phyloP scores from a whole-genome alignment of 2,888 invertebrate genomes.

The Oasisia sp. region DNA sequence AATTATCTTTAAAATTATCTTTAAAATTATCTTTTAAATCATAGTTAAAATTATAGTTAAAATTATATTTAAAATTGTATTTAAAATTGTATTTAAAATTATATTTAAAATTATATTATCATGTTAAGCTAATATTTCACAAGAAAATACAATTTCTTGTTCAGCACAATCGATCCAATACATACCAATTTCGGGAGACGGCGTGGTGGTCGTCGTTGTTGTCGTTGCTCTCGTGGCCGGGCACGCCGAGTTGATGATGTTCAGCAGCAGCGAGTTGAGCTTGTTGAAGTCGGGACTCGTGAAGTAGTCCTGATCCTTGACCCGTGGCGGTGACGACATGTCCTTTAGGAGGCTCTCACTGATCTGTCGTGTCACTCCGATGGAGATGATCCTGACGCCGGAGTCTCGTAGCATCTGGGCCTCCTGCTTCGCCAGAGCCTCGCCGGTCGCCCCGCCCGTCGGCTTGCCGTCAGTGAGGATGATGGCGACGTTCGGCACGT shows the following conservation, averaged over 20 bases:
- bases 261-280: slow-evolving; percentile 13
- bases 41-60: no score
- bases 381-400: slow-evolving; percentile 20
- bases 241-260: slow-evolving; percentile 23
- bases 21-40: no score
- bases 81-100: no score
- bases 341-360: background rate
- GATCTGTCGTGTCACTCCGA: slow-evolving; percentile 21
- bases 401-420: background rate
- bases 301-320: slow-evolving; percentile 33
- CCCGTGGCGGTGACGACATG: background rate
- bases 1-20: no score
- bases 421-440: background rate
- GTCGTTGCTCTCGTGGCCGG: background rate
- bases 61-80: no score
- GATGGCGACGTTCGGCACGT: slow-evolving; percentile 28
- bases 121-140: no score
- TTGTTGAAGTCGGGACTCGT: slow-evolving; percentile 29
- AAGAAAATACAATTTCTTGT: no score
- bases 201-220: slow-evolving; percentile 22
- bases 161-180: no score
- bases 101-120: no score
- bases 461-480: slow-evolving; percentile 30
- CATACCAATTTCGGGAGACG: background rate
- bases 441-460: background rate